phyloP scores from a whole-genome alignment of 2,888 invertebrate genomes.

The Cosmia pyralina region DNA sequence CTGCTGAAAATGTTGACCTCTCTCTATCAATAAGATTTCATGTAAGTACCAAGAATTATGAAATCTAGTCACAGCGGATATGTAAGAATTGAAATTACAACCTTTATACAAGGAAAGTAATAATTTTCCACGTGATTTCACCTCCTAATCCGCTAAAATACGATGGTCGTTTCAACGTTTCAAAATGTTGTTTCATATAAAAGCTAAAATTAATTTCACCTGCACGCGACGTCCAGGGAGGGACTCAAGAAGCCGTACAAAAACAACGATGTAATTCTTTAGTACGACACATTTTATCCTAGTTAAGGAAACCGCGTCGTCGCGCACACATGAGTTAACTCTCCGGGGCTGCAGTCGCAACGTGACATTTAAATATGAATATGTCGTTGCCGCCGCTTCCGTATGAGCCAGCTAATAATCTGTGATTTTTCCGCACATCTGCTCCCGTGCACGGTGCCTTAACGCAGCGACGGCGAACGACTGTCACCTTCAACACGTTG shows the following conservation, averaged over 20 bases:
- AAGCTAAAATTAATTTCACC: slow-evolving; percentile 61
- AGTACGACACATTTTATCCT: slow-evolving; percentile 66
- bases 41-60: slow-evolving; percentile 47
- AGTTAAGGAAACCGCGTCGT: slow-evolving; percentile 63
- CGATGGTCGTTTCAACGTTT: slow-evolving; percentile 30
- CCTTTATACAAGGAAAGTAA: slow-evolving; percentile 22
- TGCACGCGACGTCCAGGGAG: slow-evolving; percentile 36
- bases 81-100: slow-evolving; percentile 30
- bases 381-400: slow-evolving; percentile 78
- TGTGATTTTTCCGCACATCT: slow-evolving; percentile 88
- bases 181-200: slow-evolving; percentile 59
- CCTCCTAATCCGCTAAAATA: slow-evolving; percentile 46
- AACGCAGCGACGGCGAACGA: slow-evolving; percentile 55
- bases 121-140: slow-evolving; percentile 30
- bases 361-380: slow-evolving; percentile 89
- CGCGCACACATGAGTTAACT: slow-evolving; percentile 78
- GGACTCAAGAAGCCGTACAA: slow-evolving; percentile 56
- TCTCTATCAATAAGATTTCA: slow-evolving; percentile 73
- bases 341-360: slow-evolving; percentile 74
- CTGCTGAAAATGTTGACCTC: slow-evolving; percentile 76
- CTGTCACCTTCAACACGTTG: slow-evolving; percentile 59
- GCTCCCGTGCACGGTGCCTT: slow-evolving; percentile 67
- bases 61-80: slow-evolving; percentile 44
- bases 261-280: slow-evolving; percentile 64
- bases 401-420: slow-evolving; percentile 82